Evolutionary conservation across 2,888 invertebrate species (phyloP), one percentile per base, ranked within the genome.

Genomic region (Ditula angustiorana): DNA sequence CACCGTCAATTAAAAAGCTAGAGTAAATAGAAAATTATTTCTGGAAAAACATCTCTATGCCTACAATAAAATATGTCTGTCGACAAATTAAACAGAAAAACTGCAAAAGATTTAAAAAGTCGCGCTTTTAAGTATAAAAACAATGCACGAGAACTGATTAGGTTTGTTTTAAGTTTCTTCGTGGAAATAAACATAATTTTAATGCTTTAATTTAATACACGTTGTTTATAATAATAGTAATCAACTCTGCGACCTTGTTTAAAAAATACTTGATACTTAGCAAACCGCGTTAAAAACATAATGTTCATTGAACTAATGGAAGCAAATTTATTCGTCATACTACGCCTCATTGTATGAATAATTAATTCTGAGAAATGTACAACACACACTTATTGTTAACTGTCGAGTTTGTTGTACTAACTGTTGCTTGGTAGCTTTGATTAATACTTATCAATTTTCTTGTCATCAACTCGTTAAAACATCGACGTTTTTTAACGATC

Each of bases 311-410:
- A 63, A 69, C 66, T 81, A 81, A 80, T 80, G 66, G 70, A 81
- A 68, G 81, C 83, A 80, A 87, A 87, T 86, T 74, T 82, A 86
- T 85, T 85, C 83, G 70, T 75, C 74, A 76, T 74, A 74, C 72
- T 74, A 74, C 72, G 74, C 70, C 73, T 75, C 77, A 69, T 69
- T 67, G 79, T 69, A 81, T 86, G 82, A 77, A 86, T 85, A 84
- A 82, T 80, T 72, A 71, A 77, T 75, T 60, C 63, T 70, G 69
- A 65, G 69, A 61, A 58, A 35, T 50, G 53, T 35, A 30, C 41
- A 10, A 24, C 11, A 21, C 33, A 58, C 52, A 41, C 28, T 53
- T 26, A 26, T 55, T 16, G 41, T 24, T 35, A 35, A 28, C 21
- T 13, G 52, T 11, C 23, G 33, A 26, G 24, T 50, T 44, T 46